Evolutionary conservation across 2,888 invertebrate genomes (phyloP), one percentile per base, ranked within the genome.

Genomic region (Ophion ellenae): DNA sequence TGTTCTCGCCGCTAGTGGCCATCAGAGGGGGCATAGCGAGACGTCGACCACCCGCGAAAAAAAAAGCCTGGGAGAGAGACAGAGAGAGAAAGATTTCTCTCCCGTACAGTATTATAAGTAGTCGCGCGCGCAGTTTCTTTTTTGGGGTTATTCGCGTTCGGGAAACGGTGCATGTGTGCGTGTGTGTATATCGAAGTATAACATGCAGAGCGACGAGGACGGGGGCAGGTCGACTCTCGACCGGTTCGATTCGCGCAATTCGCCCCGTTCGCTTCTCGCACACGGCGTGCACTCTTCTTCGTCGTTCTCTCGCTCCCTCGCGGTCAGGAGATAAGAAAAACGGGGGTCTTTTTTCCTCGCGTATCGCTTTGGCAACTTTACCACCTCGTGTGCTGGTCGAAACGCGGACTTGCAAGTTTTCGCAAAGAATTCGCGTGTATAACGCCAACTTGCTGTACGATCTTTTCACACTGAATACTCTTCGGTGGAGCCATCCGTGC

Each of bases 1-100:
- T 85, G 88, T 53, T 87, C 85, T 77, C 83, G 88, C 83, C 87
- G 88, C 64, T 85, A 81, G 59, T 79, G 75, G 86, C 85, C 86
- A 57, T 85, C 86, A 86, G 89, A 86, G 86, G 85, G 87, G 75
- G 73, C 73, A 73, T 28, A 70, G 79, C 85, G 78, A 82, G 78
- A 81, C 85, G 74, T 66, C 87, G 87, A 89, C 88, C 89, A 88
- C 87, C 89, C 89, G 88, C 88, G 88, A 87, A 87, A 90, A 87
- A 87, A 67, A 67, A 70, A 76, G 59, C 82, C 63, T 53, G 64
- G 17, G 45, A 45, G 47, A 53, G 47, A 71, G 40, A 53, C 63
- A 61, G 71, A 70, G 79, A 78, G 69, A 79, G 70, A 70, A 36
- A 77, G 53, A 59, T 67, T 40, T 69, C 77, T 77, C 77, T 77